A percentile compares a stretch with the other conserved stretches of the same genome.
Evolutionary conservation across 1,140 invertebrate species (phyloP).

Genomic region (Apolygus lucorum): DNA sequence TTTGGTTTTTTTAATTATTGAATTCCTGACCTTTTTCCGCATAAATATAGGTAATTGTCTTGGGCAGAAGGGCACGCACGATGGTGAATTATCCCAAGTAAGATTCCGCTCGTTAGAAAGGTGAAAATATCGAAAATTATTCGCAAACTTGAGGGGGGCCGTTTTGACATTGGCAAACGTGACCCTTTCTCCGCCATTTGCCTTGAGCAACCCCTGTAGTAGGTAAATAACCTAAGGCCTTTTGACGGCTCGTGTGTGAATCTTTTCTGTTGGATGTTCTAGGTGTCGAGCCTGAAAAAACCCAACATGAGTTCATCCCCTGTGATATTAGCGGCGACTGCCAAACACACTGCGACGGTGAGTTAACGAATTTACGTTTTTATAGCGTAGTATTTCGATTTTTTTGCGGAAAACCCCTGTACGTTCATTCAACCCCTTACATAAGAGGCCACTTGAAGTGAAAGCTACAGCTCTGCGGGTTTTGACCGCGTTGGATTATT

Average conservation of each 20-base stretch:
- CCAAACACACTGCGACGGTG: constrained; percentile 70
- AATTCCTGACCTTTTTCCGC: background rate
- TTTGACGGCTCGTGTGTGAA: background rate
- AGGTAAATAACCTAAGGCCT: background rate
- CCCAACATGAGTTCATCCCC: constrained; percentile 50
- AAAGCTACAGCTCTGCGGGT: too few relatives aligned
- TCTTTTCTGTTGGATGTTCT: background rate
- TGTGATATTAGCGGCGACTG: constrained; percentile 62
- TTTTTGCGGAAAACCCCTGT: too few relatives aligned
- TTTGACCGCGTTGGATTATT: too few relatives aligned
- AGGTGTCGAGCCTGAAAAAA: constrained; percentile 12
- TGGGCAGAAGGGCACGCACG: background rate
- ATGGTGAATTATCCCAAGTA: background rate
- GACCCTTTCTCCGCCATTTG: background rate
- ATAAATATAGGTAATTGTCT: background rate
- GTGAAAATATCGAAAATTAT: background rate
- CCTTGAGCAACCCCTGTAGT: background rate
- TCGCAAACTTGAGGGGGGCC: background rate
- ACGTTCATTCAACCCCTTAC: too few relatives aligned
- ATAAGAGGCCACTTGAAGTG: too few relatives aligned
- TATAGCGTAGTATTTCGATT: too few relatives aligned
- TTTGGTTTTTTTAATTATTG: too few relatives aligned
- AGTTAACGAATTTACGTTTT: too few relatives aligned
- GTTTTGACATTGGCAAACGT: background rate
- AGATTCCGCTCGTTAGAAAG: background rate